phyloP scores from a whole-genome alignment of 2,888 invertebrate species.

The Cryptocephalus primarius region DNA sequence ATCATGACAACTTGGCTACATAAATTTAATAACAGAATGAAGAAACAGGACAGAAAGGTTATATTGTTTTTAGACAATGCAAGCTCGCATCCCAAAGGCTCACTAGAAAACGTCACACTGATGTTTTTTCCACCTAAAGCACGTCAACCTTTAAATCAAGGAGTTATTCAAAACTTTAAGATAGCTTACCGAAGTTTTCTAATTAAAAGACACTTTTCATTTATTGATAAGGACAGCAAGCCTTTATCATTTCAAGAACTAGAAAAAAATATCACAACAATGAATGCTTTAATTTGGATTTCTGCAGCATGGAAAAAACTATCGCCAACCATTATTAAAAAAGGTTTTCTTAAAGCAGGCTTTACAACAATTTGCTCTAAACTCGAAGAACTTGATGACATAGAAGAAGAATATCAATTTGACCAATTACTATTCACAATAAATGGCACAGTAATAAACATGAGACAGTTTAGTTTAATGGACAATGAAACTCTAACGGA shows the following conservation, averaged over 20 bases:
- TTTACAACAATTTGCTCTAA: not conserved
- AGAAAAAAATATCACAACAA: not conserved
- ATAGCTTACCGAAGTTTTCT: slow-evolving; percentile 1
- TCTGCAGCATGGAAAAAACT: not conserved
- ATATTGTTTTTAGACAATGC: not conserved
- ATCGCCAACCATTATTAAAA: not conserved
- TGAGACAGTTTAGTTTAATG: slow-evolving; percentile 1
- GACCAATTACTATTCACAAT: not conserved
- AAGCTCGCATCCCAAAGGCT: not conserved
- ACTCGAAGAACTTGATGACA: not conserved
- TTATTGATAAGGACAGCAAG: not conserved
- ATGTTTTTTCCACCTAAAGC: not conserved
- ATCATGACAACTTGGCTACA: slow-evolving; percentile 4
- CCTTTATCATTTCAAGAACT: not conserved
- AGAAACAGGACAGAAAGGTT: not conserved
- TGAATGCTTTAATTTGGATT: not conserved
- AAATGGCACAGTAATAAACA: not conserved
- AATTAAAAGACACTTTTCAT: slow-evolving; percentile 1
- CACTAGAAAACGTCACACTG: not conserved
- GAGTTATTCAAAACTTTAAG: slow-evolving; percentile 4
- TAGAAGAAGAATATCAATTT: slow-evolving; percentile 1
- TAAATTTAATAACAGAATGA: slow-evolving; percentile 1
- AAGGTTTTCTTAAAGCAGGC: slow-evolving; percentile 2
- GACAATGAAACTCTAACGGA: slow-evolving; percentile 1
- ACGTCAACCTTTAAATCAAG: slow-evolving; percentile 1